These are phyloP conservation scores for Dendrolimus pini DNA, from an alignment of 2,888 invertebrate species.

Conservation along the genomic window DNA sequence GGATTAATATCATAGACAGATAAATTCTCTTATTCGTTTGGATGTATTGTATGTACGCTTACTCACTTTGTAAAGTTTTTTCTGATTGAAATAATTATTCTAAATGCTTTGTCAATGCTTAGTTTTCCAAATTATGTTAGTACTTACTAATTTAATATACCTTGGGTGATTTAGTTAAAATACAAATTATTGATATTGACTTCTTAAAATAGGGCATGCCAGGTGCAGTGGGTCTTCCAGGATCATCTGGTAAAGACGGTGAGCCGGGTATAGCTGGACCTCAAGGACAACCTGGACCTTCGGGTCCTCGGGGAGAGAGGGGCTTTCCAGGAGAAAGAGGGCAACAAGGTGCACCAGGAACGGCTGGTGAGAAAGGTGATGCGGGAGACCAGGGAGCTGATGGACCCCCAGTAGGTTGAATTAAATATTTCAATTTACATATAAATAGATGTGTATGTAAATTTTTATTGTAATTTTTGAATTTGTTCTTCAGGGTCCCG, in stretches of 20 bases:
- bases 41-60: no score
- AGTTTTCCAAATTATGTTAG: background rate
- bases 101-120: background rate
- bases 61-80: background rate
- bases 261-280: slow-evolving; percentile 83
- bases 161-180: no score
- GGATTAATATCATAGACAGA: no score
- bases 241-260: slow-evolving; percentile 88
- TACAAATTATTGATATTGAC: background rate
- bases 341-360: slow-evolving; percentile 80
- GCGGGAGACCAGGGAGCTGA: slow-evolving; percentile 81
- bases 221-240: slow-evolving; percentile 83
- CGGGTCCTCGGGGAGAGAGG: slow-evolving; percentile 79
- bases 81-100: background rate
- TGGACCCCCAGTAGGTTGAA: slow-evolving; percentile 77
- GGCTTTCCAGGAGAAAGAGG: slow-evolving; percentile 88
- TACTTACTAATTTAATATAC: no score
- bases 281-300: slow-evolving; percentile 75
- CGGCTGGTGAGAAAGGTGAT: slow-evolving; percentile 80
- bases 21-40: no score
- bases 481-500: slow-evolving; percentile 70
- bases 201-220: slow-evolving; percentile 78
- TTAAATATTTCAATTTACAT: no score
- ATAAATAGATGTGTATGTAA: no score
- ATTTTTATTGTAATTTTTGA: background rate